Conservation (phyloP, 2,888 invertebrate species). For the Gastracanthus pulcherrimus region DNA sequence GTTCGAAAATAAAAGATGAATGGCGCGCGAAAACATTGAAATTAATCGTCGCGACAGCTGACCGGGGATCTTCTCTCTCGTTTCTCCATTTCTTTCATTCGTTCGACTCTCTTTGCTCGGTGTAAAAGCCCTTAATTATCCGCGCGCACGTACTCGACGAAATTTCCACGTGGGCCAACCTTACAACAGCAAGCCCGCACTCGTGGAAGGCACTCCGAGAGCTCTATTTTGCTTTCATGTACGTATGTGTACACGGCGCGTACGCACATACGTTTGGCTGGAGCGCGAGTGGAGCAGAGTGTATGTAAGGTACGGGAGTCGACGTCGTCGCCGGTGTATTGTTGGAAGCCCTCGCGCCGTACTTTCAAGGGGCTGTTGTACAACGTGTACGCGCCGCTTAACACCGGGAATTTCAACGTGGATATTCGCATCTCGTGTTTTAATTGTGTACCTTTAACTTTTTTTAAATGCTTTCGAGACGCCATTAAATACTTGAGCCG, state of each 20-base stretch:
- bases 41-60: slow-evolving; percentile 28
- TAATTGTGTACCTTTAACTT: slow-evolving; percentile 33
- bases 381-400: too few species aligned
- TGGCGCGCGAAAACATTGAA: slow-evolving; percentile 31
- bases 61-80: neutral
- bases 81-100: neutral
- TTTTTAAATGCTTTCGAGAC: neutral
- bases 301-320: too few species aligned
- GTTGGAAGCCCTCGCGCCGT: slow-evolving; percentile 1
- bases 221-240: too few species aligned
- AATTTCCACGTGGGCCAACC: too few species aligned
- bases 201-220: too few species aligned
- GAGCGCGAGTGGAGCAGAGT: too few species aligned
- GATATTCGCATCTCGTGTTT: slow-evolving; percentile 9
- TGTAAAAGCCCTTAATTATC: slow-evolving; percentile 33
- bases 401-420: slow-evolving; percentile 16
- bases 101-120: neutral
- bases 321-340: too few species aligned
- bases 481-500: slow-evolving; percentile 3
- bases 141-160: too few species aligned
- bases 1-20: too few species aligned
- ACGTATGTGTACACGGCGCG: too few species aligned
- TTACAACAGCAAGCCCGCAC: too few species aligned
- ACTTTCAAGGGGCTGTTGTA: neutral
- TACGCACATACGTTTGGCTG: too few species aligned